Conservation (phyloP, 2,797 vertebrate genomes). For the Amniataba percoides region DNA sequence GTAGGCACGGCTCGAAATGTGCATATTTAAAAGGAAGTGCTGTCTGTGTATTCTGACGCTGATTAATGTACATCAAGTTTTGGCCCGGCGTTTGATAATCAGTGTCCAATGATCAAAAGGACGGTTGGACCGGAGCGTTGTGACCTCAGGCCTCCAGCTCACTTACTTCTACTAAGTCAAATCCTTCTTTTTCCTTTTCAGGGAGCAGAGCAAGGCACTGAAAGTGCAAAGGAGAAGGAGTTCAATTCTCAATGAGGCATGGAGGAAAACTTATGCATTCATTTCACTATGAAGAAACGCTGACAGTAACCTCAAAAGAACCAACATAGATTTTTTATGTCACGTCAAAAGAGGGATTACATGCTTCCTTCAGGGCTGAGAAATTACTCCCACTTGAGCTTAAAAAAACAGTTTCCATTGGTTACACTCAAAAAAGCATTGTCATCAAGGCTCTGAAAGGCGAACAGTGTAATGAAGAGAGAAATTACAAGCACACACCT, state of each 20-base stretch:
- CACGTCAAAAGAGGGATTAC: background rate
- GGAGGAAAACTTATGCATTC: background rate
- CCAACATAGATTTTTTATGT: background rate
- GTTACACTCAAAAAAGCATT: background rate
- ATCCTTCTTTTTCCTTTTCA: background rate
- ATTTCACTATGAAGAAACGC: background rate
- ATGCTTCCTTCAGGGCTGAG: background rate
- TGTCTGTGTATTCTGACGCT: constrained; percentile 41
- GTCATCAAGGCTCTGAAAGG: constrained; percentile 32
- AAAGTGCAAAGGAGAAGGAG: background rate
- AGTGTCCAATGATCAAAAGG: constrained; percentile 60
- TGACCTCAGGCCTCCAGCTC: constrained; percentile 15
- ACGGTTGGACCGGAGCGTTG: constrained; percentile 17
- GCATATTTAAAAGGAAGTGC: constrained; percentile 50
- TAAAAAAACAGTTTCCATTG: background rate
- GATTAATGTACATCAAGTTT: constrained; percentile 39
- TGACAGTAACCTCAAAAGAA: background rate
- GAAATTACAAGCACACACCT: constrained; percentile 39
- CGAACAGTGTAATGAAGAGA: constrained; percentile 18
- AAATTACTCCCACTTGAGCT: background rate
- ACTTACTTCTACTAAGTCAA: background rate
- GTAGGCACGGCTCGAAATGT: constrained; percentile 39
- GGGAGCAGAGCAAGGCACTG: constrained; percentile 7
- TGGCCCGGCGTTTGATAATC: constrained; percentile 43
- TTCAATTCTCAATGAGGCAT: background rate